Base-by-base conservation (phyloP, 2,888 invertebrate genomes). In the Agrochola lychnidis region DNA sequence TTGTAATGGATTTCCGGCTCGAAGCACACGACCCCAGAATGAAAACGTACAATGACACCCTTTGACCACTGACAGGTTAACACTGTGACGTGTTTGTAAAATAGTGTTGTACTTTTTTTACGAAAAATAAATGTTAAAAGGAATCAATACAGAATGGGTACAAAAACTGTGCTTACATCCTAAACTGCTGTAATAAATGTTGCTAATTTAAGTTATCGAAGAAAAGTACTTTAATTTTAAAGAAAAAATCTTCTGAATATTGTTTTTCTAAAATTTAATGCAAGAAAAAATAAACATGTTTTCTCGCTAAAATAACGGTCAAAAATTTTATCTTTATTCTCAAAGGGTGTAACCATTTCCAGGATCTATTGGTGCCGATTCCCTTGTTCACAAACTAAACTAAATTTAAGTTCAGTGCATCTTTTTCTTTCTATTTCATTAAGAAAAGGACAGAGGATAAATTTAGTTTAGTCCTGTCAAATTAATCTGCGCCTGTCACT, bases 1-100 rank as follows among this genome's bases (percentile, higher is more conserved):
- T 73, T 83, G 76, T 88, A 84, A 88, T 84, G 73, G 82, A 78
- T 83, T 88, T 88, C 78, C 69, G 79, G 76, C 14, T 78, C 57
- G 64, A 16, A 68, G 77, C 75, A 71, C 74, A 78, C 64, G 69
- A 88, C 81, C 73, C 45, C 56, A 40, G 57, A 76, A 88, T 88
- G 57, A 74, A 82, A 75, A 63, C 42, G 66, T 76, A 72, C 72
- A 73, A 79, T 75, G 51, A 83, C 76, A 76, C 73, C 66, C 73
- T 57, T 70, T 78, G 78, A 79, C 70, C 82, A 66, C n/a, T 71
- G 53, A 75, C 73, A 67, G 79, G 79, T 78, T 78, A 75, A 83
- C 61, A 69, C 30, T 42, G 56, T 66, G 56, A 70, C 42, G 36
- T 61, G 40, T 72, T 76, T 69, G 63, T 64, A 57, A 56, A 68